phyloP scores from a whole-genome alignment of 1,140 invertebrate genomes.

The Neodiprion fabricii region DNA sequence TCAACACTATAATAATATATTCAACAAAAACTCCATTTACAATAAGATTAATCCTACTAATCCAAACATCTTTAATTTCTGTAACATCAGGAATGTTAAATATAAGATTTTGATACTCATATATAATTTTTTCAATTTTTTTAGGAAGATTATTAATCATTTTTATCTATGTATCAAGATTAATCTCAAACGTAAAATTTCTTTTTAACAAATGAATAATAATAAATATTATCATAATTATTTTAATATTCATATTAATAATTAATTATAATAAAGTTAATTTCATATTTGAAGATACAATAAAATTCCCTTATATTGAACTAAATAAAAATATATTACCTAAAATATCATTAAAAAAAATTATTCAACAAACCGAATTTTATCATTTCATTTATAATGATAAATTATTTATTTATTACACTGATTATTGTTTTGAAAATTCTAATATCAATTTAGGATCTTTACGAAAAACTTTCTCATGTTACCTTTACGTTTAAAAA shows the following conservation, averaged over 20 bases:
- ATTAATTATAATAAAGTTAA: too few relatives aligned
- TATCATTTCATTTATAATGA: conserved; percentile 1
- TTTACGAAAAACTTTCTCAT: conserved; percentile 49
- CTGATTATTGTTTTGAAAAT: conserved; percentile 59
- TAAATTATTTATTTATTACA: conserved; percentile 15
- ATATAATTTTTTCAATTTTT: conserved; percentile 59
- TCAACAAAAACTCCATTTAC: too few relatives aligned
- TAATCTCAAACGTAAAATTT: too few relatives aligned
- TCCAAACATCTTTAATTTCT: too few relatives aligned
- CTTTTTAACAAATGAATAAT: too few relatives aligned
- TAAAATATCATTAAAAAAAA: conserved; percentile 25
- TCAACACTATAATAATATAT: too few relatives aligned
- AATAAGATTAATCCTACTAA: too few relatives aligned
- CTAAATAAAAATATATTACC: conserved; percentile 20
- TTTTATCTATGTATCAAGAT: conserved; percentile 62
- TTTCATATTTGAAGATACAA: too few relatives aligned
- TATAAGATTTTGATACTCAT: too few relatives aligned
- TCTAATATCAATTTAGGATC: conserved; percentile 51
- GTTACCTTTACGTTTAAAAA: conserved; percentile 52
- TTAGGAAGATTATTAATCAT: conserved; percentile 61
- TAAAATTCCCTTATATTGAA: not conserved
- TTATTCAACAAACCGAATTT: conserved; percentile 23
- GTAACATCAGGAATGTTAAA: too few relatives aligned
- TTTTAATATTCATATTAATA: too few relatives aligned
- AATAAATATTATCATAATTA: too few relatives aligned